Evolutionary conservation across 1,140 invertebrate species (phyloP).

Genomic region (Cylas formicarius): DNA sequence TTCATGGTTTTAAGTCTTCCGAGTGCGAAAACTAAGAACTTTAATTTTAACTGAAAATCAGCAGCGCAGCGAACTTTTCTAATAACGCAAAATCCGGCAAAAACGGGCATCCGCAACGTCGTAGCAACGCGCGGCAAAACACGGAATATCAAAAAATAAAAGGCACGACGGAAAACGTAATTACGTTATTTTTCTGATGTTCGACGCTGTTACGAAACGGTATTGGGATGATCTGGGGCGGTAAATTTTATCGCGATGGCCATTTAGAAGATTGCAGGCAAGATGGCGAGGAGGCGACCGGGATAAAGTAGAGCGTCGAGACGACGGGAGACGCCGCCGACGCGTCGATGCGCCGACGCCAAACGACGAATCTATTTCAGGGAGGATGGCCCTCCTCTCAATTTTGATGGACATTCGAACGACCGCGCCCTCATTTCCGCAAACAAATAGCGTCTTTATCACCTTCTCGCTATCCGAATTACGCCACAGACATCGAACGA

Average conservation of each 20-base stretch:
- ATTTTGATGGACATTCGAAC: slow-evolving; percentile 42
- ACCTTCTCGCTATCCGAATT: slow-evolving; percentile 18
- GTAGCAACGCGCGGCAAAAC: not conserved
- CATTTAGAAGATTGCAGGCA: slow-evolving; percentile 40
- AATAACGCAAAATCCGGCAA: too few species aligned
- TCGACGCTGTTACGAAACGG: slow-evolving; percentile 16
- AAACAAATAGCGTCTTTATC: slow-evolving; percentile 37
- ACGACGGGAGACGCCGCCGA: slow-evolving; percentile 21
- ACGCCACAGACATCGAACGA: slow-evolving; percentile 11
- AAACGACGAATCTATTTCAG: slow-evolving; percentile 31
- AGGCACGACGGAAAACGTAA: slow-evolving; percentile 6
- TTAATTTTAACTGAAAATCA: too few species aligned
- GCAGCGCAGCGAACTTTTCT: too few species aligned
- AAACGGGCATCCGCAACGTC: too few species aligned
- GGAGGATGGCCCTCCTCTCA: slow-evolving; percentile 40
- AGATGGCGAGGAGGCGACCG: slow-evolving; percentile 32
- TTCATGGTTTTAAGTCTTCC: too few species aligned
- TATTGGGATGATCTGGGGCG: slow-evolving; percentile 28
- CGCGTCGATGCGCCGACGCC: slow-evolving; percentile 35
- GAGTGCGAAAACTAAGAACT: too few species aligned
- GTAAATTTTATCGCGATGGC: slow-evolving; percentile 38
- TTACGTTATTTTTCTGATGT: slow-evolving; percentile 17
- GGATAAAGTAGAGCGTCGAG: slow-evolving; percentile 32
- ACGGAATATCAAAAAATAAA: slow-evolving; percentile 11
- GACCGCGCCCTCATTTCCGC: slow-evolving; percentile 41